Conservation (phyloP, 2,113 vertebrate genomes). For the Galbula dea region DNA sequence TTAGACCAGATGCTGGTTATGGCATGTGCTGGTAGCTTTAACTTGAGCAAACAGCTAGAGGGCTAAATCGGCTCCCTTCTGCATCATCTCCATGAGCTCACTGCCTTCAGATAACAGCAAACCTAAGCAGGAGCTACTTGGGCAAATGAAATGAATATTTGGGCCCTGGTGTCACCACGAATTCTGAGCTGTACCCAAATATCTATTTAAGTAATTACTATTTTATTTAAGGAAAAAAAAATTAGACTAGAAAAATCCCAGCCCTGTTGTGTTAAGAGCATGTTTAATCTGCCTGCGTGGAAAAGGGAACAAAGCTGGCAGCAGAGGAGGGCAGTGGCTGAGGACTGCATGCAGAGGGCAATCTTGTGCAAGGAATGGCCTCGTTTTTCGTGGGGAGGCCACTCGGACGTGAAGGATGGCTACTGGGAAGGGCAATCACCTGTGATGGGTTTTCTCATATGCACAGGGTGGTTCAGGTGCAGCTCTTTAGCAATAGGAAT, state of each 20-base stretch:
- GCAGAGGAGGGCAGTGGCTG: not conserved
- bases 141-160: constrained; percentile 6
- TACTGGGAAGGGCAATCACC: not conserved
- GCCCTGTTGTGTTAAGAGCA: not conserved
- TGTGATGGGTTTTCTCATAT: not conserved
- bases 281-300: not conserved
- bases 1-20: constrained; percentile 43
- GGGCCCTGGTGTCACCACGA: not conserved
- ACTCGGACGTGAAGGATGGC: fast-evolving
- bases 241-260: too few relatives aligned
- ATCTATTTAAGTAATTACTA: not conserved
- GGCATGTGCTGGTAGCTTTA: constrained; percentile 17
- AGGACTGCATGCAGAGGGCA: constrained; percentile 72
- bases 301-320: not conserved
- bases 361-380: constrained; percentile 59
- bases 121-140: not conserved
- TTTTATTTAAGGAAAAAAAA: not conserved
- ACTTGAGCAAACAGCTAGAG: constrained; percentile 41
- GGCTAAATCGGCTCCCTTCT: constrained; percentile 38
- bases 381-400: not conserved
- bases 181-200: not conserved
- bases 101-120: not conserved
- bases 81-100: constrained; percentile 40
- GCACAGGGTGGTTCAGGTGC: not conserved
- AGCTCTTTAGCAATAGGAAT: not conserved